Percentiles rank a stretch among this genome's conserved stretches.
phyloP scores from a whole-genome alignment of 1,140 invertebrate species.

The Platyura marginata region DNA sequence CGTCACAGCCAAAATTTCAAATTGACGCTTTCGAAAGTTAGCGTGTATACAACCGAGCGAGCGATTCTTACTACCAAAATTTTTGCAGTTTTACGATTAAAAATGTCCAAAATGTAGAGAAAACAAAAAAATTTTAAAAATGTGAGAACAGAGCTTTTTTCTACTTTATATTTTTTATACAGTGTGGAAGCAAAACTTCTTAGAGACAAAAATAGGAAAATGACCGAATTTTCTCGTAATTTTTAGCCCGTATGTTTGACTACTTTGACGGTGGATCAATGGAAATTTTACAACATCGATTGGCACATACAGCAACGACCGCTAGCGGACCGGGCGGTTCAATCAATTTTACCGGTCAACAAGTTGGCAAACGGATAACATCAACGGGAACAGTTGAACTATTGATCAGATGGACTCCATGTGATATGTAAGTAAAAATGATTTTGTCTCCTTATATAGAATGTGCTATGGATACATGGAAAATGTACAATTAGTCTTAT shows the following conservation, averaged over 20 bases:
- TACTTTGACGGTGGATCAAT: slow-evolving; percentile 75
- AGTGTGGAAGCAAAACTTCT: too few relatives aligned
- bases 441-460: not conserved
- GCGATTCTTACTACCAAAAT: too few relatives aligned
- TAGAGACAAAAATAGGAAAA: too few relatives aligned
- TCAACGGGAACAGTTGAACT: slow-evolving; percentile 14
- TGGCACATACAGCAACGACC: slow-evolving; percentile 39
- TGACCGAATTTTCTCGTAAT: too few relatives aligned
- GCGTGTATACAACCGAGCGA: not conserved
- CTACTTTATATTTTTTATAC: too few relatives aligned
- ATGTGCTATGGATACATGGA: not conserved
- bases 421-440: slow-evolving; percentile 18
- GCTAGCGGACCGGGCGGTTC: slow-evolving; percentile 14
- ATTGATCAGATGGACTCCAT: slow-evolving; percentile 19
- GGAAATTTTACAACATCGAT: slow-evolving; percentile 60
- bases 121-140: too few relatives aligned
- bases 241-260: slow-evolving; percentile 70
- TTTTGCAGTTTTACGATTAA: too few relatives aligned
- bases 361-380: slow-evolving; percentile 15
- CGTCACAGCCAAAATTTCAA: not conserved
- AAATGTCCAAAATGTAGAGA: too few relatives aligned
- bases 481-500: not conserved
- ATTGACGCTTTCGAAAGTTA: too few relatives aligned
- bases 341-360: slow-evolving; percentile 19
- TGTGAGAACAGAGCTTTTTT: too few relatives aligned